Evolutionary conservation across 2,113 vertebrate species (phyloP).

Genomic region (Rhynchopsitta pachyrhyncha): DNA sequence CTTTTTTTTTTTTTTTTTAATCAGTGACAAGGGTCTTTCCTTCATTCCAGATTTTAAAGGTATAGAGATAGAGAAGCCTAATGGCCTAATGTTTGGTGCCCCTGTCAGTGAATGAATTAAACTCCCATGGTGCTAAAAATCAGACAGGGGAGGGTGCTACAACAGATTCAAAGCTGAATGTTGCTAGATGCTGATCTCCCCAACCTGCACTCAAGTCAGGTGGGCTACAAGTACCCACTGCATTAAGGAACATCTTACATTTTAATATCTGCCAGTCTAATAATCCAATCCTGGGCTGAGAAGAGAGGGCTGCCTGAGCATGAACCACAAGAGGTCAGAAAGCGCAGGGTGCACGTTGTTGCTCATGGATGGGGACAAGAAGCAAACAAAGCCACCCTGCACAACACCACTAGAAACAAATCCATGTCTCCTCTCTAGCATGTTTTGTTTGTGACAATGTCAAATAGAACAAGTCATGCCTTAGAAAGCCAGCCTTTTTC

Average conservation of each 20-base stretch:
- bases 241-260: background rate
- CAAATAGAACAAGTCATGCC: background rate
- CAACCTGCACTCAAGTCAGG: background rate
- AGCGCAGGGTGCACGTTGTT: rapidly evolving
- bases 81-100: background rate
- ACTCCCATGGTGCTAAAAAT: background rate
- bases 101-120: background rate
- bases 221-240: background rate
- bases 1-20: background rate
- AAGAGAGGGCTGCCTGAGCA: rapidly evolving
- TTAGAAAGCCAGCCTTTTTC: background rate
- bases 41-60: background rate
- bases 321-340: background rate
- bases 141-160: background rate
- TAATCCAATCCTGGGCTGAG: background rate
- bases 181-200: background rate
- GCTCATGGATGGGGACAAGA: background rate
- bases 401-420: background rate
- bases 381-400: background rate
- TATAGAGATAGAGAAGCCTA: background rate
- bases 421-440: background rate
- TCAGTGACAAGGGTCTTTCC: background rate
- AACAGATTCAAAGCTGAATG: background rate
- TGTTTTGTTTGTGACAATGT: background rate
- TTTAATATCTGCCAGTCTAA: background rate